phyloP scores from a whole-genome alignment of 64 coral and sea anemone species.

The Pachyseris speciosa region DNA sequence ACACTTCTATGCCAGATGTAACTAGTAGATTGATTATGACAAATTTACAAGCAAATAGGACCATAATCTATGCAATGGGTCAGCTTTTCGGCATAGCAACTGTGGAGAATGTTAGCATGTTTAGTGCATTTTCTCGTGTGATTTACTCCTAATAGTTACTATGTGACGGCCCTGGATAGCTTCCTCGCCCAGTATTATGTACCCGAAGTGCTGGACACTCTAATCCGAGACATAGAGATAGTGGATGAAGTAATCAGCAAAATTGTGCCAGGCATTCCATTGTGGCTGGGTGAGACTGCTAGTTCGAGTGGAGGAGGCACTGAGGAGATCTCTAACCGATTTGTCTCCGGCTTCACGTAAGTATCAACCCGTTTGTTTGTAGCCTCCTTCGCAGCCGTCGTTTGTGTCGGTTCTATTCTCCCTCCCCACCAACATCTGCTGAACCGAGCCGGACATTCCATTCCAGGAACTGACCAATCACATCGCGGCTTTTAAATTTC shows the following conservation, averaged over 20 bases:
- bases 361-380: neutral
- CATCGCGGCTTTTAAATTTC: too few relatives aligned
- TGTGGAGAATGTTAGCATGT: too few relatives aligned
- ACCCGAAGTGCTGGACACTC: constrained; percentile 64
- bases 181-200: constrained; percentile 64
- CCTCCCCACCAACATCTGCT: too few relatives aligned
- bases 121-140: neutral
- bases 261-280: constrained; percentile 46
- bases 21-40: too few relatives aligned
- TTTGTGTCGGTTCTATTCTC: too few relatives aligned
- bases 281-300: constrained; percentile 87
- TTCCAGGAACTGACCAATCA: too few relatives aligned
- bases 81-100: too few relatives aligned
- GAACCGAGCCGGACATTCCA: too few relatives aligned
- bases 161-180: constrained; percentile 46
- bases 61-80: too few relatives aligned
- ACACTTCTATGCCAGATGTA: too few relatives aligned
- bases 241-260: constrained; percentile 5
- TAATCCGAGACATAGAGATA: constrained; percentile 43
- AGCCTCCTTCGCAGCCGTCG: too few relatives aligned
- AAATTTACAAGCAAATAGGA: too few relatives aligned
- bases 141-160: constrained; percentile 81
- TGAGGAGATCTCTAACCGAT: constrained; percentile 72
- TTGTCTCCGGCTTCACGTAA: constrained; percentile 68
- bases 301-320: constrained; percentile 79